These are phyloP conservation scores for Pocota personata DNA, from an alignment of 2,888 invertebrate species.

Conservation along the genomic window DNA sequence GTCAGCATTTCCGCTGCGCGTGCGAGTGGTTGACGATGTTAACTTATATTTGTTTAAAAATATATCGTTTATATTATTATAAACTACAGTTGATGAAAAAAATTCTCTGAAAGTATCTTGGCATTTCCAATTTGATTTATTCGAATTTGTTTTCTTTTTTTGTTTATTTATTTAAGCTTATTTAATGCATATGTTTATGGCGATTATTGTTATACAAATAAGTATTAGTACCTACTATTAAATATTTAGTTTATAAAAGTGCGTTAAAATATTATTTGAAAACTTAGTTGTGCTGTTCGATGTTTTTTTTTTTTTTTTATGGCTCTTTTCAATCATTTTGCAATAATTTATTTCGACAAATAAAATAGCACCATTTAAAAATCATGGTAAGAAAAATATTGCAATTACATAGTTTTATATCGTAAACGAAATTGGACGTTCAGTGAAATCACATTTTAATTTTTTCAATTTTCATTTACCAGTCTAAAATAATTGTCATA, in stretches of 20 bases:
- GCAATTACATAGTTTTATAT: slow-evolving; percentile 30
- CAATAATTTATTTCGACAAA: background rate
- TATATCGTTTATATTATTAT: slow-evolving; percentile 6
- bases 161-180: background rate
- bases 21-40: too few species aligned
- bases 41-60: slow-evolving; percentile 55
- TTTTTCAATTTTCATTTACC: background rate
- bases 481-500: slow-evolving; percentile 1
- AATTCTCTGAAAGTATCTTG: background rate
- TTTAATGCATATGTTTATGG: slow-evolving; percentile 24
- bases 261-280: background rate
- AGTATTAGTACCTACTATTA: background rate
- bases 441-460: slow-evolving; percentile 46
- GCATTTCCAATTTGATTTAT: background rate
- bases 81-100: background rate
- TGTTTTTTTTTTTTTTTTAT: slow-evolving; percentile 36
- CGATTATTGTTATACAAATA: background rate
- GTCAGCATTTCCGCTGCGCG: too few species aligned
- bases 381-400: slow-evolving; percentile 34
- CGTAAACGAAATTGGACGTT: slow-evolving; percentile 43
- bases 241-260: background rate
- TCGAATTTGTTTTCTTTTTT: background rate
- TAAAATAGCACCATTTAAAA: slow-evolving; percentile 52
- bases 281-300: slow-evolving; percentile 24
- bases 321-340: background rate